Conservation (phyloP, 1,140 invertebrate genomes). For the Gryon sp. region DNA sequence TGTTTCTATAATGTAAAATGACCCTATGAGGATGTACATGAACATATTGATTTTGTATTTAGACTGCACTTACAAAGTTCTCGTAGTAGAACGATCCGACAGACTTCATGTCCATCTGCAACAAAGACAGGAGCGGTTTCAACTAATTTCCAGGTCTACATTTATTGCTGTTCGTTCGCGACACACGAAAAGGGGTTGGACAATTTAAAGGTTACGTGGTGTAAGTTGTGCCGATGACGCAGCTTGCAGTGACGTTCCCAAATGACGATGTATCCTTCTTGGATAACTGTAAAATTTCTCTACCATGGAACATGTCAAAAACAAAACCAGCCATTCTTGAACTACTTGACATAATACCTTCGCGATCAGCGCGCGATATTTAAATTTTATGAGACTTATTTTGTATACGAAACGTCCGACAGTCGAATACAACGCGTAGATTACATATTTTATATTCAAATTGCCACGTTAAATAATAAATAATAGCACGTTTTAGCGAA, state of each 20-base stretch:
- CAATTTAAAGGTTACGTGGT: constrained; percentile 66
- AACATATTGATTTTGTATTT: constrained; percentile 71
- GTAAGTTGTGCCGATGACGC: constrained; percentile 80
- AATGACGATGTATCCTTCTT: constrained; percentile 77
- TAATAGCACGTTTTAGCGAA: constrained; percentile 38
- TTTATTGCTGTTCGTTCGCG: constrained; percentile 63
- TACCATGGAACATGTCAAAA: constrained; percentile 64
- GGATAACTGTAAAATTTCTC: constrained; percentile 77
- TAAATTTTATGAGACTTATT: constrained; percentile 38
- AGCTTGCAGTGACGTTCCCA: constrained; percentile 79
- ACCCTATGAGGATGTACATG: constrained; percentile 36
- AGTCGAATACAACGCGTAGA: constrained; percentile 52
- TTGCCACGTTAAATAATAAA: constrained; percentile 40
- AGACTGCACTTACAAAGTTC: constrained; percentile 91
- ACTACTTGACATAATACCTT: constrained; percentile 63
- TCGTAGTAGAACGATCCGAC: constrained; percentile 96
- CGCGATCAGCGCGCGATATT: constrained; percentile 60
- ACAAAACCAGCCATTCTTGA: constrained; percentile 66
- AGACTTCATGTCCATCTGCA: constrained; percentile 95
- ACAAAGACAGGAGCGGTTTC: constrained; percentile 80
- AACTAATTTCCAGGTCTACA: constrained; percentile 76
- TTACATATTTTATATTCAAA: constrained; percentile 32
- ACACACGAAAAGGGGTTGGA: constrained; percentile 60
- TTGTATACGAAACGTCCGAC: constrained; percentile 15
- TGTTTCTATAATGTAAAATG: constrained; percentile 9